phyloP scores from a whole-genome alignment of 2,888 invertebrate species.

The Amiota minor region DNA sequence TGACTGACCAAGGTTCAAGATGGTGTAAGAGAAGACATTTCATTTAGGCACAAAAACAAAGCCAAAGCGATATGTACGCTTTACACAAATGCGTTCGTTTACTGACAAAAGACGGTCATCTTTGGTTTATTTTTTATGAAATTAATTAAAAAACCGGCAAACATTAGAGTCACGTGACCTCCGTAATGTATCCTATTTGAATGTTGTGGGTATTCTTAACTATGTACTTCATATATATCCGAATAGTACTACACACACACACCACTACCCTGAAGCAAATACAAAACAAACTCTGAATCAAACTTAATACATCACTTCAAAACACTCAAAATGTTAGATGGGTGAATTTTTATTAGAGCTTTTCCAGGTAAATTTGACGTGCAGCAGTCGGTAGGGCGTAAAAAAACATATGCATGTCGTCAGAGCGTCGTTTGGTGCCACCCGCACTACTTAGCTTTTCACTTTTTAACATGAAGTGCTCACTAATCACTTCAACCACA shows the following conservation, averaged over 20 bases:
- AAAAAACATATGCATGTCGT: slow-evolving; percentile 69
- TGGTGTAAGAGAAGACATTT: background rate
- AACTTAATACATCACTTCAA: slow-evolving; percentile 35
- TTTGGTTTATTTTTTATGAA: slow-evolving; percentile 66
- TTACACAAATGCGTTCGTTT: slow-evolving; percentile 24
- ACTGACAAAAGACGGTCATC: slow-evolving; percentile 64
- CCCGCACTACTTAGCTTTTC: slow-evolving; percentile 69
- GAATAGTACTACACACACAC: slow-evolving; percentile 31
- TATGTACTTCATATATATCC: slow-evolving; percentile 41
- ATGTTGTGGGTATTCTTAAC: slow-evolving; percentile 26
- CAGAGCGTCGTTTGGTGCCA: slow-evolving; percentile 66
- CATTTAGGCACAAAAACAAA: background rate
- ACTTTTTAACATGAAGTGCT: slow-evolving; percentile 65
- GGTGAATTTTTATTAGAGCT: slow-evolving; percentile 54
- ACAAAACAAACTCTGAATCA: slow-evolving; percentile 30
- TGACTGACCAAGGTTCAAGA: no score
- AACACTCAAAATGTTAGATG: slow-evolving; percentile 39
- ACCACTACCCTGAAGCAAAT: slow-evolving; percentile 39
- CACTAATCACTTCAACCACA: slow-evolving; percentile 65
- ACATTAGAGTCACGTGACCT: slow-evolving; percentile 70
- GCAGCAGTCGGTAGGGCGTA: slow-evolving; percentile 42
- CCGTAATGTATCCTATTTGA: slow-evolving; percentile 73
- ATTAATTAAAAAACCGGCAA: slow-evolving; percentile 72
- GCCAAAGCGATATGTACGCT: slow-evolving; percentile 29
- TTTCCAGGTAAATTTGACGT: slow-evolving; percentile 63